Conservation (phyloP, 2,797 vertebrate genomes). For the Phoxinus dragarum region DNA sequence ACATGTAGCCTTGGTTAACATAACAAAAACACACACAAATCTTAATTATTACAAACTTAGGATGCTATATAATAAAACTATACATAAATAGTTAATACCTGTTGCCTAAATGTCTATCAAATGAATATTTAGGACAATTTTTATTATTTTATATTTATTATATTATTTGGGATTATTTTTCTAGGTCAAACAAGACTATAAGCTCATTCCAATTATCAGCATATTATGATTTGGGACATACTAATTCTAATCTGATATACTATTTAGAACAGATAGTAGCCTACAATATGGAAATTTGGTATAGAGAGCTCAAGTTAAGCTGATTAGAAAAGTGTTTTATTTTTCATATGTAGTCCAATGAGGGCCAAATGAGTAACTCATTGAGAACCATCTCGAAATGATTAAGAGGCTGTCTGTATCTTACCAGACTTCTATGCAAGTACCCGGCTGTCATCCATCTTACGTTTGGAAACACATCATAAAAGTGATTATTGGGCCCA, state of each 20-base stretch:
- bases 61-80: not conserved
- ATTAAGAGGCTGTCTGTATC: not conserved
- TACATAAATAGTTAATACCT: not conserved
- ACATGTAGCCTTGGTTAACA: not conserved
- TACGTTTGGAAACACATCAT: conserved; percentile 26
- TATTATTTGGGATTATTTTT: not conserved
- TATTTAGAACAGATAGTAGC: not conserved
- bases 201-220: not conserved
- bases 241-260: not conserved
- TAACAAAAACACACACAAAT: not conserved
- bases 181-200: not conserved
- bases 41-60: not conserved
- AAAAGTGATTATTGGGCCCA: conserved; percentile 30
- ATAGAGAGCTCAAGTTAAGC: not conserved
- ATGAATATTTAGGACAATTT: not conserved
- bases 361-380: no score
- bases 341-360: not conserved
- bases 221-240: not conserved
- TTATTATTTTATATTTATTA: not conserved
- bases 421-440: not conserved
- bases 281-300: not conserved
- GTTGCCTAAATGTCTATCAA: not conserved
- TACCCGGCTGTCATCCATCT: not conserved
- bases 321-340: not conserved
- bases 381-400: not conserved